Base-by-base conservation (phyloP, 2,888 invertebrate species). In the Hirtodrosophila duncani region DNA sequence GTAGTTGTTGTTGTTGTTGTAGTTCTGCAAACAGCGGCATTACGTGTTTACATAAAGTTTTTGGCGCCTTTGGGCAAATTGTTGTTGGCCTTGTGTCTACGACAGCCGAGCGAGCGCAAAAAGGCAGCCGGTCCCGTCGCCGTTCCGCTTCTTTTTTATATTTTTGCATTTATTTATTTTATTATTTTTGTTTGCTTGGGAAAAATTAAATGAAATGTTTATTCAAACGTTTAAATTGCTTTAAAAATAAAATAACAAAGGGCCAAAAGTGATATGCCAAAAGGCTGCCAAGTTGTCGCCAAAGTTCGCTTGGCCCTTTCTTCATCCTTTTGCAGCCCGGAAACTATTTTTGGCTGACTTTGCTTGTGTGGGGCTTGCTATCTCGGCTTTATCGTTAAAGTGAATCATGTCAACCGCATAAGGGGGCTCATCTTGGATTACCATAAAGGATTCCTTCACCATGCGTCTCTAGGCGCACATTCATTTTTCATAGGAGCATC, bases 331-430 rank as follows among this genome's bases (percentile, higher is more conserved):
- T 41, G 50, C 51, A 10, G 9, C 17, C 9, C 6, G 20, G 11
- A 18, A 50, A 50, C 55, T 63, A 71, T 71, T 63, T 49, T 59
- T 57, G 55, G 39, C 56, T 43, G 63, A 61, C 45, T 56, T 60
- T 63, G n/a, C n/a, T n/a, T n/a, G n/a, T n/a, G n/a, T n/a, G n/a
- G n/a, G n/a, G n/a, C n/a, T 48, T 55, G 60, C 48, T 75, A 75
- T 75, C 71, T 75, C 79, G 79, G 79, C 81, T 77, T 83, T 82
- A 83, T 82, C 83, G 77, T 69, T 67, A 71, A 82, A 83, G 72
- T 79, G 70, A 83, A 77, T 82, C 82, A 83, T 80, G 82, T 83
- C 82, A 83, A 83, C 74, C 79, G 69, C 82, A 83, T 67, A 68
- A 72, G 67, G 58, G 67, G 59, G 34, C 55, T 65, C 74, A 72